A percentile compares a stretch with the other conserved stretches of the same genome.
Evolutionary conservation across 2,888 invertebrate species (phyloP).

Genomic region (Monoplex corrugatus): DNA sequence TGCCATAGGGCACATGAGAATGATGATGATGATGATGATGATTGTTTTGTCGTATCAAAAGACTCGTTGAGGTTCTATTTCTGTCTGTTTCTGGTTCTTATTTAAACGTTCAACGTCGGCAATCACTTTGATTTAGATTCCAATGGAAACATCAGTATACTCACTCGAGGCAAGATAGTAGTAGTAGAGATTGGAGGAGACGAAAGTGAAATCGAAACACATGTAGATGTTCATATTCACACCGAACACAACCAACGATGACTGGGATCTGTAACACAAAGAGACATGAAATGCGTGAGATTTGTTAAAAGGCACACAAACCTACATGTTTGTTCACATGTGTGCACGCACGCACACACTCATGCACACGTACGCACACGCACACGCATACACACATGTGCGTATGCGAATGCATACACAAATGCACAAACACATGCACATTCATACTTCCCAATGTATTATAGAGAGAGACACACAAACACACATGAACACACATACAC

Average conservation of each 20-base stretch:
- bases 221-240: constrained; percentile 54
- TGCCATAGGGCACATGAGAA: too few species aligned
- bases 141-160: neutral
- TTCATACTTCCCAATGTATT: neutral
- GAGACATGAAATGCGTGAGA: neutral
- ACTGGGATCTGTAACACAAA: neutral
- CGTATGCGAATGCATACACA: neutral
- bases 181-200: constrained; percentile 56
- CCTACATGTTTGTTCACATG: neutral
- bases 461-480: neutral
- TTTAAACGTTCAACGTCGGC: too few species aligned
- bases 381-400: neutral
- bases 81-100: too few species aligned
- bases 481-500: neutral
- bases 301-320: too few species aligned
- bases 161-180: constrained; percentile 62
- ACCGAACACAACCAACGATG: neutral
- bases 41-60: too few species aligned
- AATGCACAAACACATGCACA: neutral
- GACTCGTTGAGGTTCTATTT: too few species aligned
- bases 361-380: neutral
- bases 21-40: too few species aligned
- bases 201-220: constrained; percentile 60
- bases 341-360: neutral
- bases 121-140: too few species aligned